Evolutionary conservation across 2,888 invertebrate species (phyloP), one percentile per base, ranked within the genome.

Genomic region (Drosophila maculinotata): DNA sequence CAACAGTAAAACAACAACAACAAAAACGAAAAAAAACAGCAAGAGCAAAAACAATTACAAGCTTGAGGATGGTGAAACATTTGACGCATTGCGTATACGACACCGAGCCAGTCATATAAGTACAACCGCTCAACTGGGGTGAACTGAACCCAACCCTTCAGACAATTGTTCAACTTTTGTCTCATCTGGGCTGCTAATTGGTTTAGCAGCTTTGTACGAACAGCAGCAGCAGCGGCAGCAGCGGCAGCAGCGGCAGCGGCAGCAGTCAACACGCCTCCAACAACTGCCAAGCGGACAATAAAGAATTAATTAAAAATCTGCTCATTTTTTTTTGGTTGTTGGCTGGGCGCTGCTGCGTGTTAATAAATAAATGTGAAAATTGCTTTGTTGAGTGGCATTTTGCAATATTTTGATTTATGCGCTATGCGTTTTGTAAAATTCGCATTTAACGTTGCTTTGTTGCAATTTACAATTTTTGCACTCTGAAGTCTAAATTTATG

Each of bases 71-170:
- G 51, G 42, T 6, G 35, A 44, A 33, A 35, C 66, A 59, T 33
- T 60, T 51, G 47, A 33, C 52, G 41, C 75, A 76, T 71, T 76
- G 68, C 76, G 76, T 76, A 76, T 67, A 51, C 67, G 70, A 62
- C 75, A 69, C 7, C 31, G 52, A 15, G 26, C 0, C 36, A 33
- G 15, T 8, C 31, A 48, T 10, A 62, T 20, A 44, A 33, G 7
- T n/a, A n/a, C n/a, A n/a, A n/a, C n/a, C n/a, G n/a, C n/a, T n/a
- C n/a, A n/a, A n/a, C n/a, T n/a, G 23, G 25, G 41, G 15, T 35
- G 23, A 14, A 26, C 26, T 30, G 36, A 59, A 54, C 14, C 38
- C 30, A 59, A 54, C 54, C 23, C 35, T 35, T 36, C 35, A 41
- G 39, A 41, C 54, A 65, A 65, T 65, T 65, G 59, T 28, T 14